Base-by-base conservation (phyloP, 2,888 invertebrate species). In the Rhagophthalmus giganteus region DNA sequence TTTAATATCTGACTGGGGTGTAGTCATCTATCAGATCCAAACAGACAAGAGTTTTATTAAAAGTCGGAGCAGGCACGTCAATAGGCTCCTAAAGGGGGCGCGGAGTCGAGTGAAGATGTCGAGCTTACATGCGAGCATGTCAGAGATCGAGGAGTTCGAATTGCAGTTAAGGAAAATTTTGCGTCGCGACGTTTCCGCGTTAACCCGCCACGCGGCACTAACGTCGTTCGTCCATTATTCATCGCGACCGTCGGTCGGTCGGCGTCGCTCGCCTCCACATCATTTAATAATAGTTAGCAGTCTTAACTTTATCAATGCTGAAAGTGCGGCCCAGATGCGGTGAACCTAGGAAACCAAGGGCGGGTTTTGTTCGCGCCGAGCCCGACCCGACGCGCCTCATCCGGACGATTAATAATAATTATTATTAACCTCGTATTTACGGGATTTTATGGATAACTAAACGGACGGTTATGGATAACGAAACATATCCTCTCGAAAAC, bases 31-130 rank as follows among this genome's bases (percentile, higher is more conserved):
- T 77, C 77, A 77, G 77, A 75, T 73, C 74, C 74, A 74, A 76
- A 76, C 76, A 77, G 77, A 77, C 78, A 77, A 77, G 76, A 76
- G 76, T 78, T 77, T 77, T 78, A 77, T 76, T 77, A 78, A 78
- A 78, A 76, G 74, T 75, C 74, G 68, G 75, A 70, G 68, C 71
- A 66, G 68, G 72, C 67, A 74, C 74, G 75, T 74, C 75, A 76
- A 75, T 74, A 69, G 68, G 67, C 62, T 62, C 62, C 59, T 61
- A 58, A 62, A 61, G 55, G 55, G 49, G 46, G 44, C 30, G 40
- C 35, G 50, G 56, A 55, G 52, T 49, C 50, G 48, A 46, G 49
- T 50, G 44, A 41, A 54, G 45, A 50, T 39, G 41, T 47, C 16
- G 46, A 46, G 52, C 46, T 52, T 41, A 46, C 52, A 52, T 46